phyloP scores from a whole-genome alignment of 2,797 vertebrate species.

The Labroides dimidiatus region DNA sequence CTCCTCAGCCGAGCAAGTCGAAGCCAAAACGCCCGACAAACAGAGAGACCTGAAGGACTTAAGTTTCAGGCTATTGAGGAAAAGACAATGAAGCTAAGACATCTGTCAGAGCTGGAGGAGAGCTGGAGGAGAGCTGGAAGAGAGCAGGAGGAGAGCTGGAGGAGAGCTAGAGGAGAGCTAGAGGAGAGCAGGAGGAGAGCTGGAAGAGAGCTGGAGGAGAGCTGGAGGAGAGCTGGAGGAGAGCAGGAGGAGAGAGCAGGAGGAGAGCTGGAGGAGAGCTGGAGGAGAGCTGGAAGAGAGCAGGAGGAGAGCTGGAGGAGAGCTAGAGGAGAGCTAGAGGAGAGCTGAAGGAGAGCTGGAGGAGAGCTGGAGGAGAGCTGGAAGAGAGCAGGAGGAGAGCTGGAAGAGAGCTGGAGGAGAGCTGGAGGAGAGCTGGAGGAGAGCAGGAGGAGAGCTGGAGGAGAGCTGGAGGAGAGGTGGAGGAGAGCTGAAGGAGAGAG shows the following conservation, averaged over 20 bases:
- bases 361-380: not conserved
- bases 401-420: not conserved
- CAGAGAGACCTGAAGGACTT: conserved; percentile 6
- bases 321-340: too few relatives aligned
- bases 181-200: not conserved
- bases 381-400: too few relatives aligned
- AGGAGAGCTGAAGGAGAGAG: too few relatives aligned
- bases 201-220: not conserved
- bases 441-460: not conserved
- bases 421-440: not conserved
- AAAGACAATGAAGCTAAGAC: conserved; percentile 14
- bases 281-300: not conserved
- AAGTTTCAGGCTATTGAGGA: conserved; percentile 4
- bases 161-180: too few relatives aligned
- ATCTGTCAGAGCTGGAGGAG: not conserved
- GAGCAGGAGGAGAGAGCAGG: too few relatives aligned
- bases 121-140: not conserved
- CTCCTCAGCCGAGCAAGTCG: conserved; percentile 6
- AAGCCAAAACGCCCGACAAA: conserved; percentile 14
- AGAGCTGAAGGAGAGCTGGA: not conserved
- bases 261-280: too few relatives aligned
- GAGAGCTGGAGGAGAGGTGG: too few relatives aligned
- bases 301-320: not conserved
- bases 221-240: not conserved
- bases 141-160: not conserved